Evolutionary conservation across 2,888 invertebrate genomes (phyloP).

Genomic region (Entomobrya multifasciata): DNA sequence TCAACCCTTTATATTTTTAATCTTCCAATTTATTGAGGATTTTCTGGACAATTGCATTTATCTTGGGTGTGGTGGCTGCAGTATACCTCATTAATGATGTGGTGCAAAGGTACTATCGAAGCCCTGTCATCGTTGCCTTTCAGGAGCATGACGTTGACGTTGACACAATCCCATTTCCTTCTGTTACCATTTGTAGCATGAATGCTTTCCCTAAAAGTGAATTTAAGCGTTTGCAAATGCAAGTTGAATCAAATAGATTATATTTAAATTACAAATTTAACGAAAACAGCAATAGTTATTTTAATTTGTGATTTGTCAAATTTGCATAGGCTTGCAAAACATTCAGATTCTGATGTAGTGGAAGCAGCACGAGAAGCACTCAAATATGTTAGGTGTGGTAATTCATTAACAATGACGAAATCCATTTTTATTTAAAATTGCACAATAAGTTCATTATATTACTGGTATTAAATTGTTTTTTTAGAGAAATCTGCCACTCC

Average conservation of each 20-base stretch:
- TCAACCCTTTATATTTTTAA: too few relatives aligned
- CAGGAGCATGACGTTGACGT: not conserved
- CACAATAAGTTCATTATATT: too few relatives aligned
- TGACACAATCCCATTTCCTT: constrained; percentile 39
- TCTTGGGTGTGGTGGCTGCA: constrained; percentile 63
- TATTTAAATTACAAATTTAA: too few relatives aligned
- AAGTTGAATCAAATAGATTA: too few relatives aligned
- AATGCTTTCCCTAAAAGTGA: constrained; percentile 25
- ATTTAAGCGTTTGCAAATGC: not conserved
- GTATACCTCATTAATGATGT: constrained; percentile 73
- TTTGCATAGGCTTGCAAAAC: constrained; percentile 45
- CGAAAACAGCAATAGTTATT: too few relatives aligned
- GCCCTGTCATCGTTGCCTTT: constrained; percentile 42
- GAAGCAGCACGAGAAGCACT: not conserved
- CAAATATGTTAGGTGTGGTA: constrained; percentile 35
- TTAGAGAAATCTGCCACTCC: constrained; percentile 72
- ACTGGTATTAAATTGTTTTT: too few relatives aligned
- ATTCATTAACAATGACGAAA: not conserved
- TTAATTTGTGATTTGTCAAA: too few relatives aligned
- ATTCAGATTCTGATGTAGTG: not conserved
- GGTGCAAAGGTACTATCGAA: constrained; percentile 54
- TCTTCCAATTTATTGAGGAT: constrained; percentile 61
- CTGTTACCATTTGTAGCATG: constrained; percentile 39
- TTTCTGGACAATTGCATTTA: constrained; percentile 74
- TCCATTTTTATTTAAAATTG: not conserved